These are phyloP conservation scores for Heliconius aoede DNA, from an alignment of 2,888 invertebrate species.

Conservation along the genomic window DNA sequence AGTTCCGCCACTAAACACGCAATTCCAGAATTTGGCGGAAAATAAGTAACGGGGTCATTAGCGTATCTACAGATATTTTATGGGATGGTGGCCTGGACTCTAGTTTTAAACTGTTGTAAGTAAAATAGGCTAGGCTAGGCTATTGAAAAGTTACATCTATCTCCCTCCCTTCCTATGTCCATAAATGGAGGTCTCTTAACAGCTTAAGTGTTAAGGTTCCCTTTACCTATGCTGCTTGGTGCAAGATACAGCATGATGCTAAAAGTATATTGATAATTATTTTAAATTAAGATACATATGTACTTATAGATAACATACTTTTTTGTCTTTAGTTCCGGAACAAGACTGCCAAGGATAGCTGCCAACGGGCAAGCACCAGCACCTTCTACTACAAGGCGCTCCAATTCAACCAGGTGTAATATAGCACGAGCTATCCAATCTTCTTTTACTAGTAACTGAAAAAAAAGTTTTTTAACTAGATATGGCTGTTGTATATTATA, in stretches of 20 bases:
- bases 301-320: conserved; percentile 75
- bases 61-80: no score
- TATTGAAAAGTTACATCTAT: no score
- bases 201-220: no score
- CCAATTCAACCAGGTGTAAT: conserved; percentile 89
- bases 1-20: no score
- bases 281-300: not conserved
- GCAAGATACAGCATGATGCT: not conserved
- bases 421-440: conserved; percentile 92
- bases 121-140: no score
- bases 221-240: not conserved
- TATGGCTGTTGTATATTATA: conserved; percentile 18
- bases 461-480: conserved; percentile 13
- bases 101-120: no score
- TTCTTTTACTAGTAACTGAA: conserved; percentile 88
- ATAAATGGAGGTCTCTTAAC: no score
- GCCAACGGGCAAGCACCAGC: conserved; percentile 94
- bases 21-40: no score
- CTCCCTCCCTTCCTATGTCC: no score
- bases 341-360: conserved; percentile 89
- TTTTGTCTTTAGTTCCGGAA: conserved; percentile 92
- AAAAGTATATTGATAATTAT: not conserved
- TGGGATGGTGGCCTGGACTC: no score
- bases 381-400: conserved; percentile 94
- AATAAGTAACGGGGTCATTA: no score